Evolutionary conservation across 2,797 vertebrate species (phyloP).

Genomic region (Varecia variegata): DNA sequence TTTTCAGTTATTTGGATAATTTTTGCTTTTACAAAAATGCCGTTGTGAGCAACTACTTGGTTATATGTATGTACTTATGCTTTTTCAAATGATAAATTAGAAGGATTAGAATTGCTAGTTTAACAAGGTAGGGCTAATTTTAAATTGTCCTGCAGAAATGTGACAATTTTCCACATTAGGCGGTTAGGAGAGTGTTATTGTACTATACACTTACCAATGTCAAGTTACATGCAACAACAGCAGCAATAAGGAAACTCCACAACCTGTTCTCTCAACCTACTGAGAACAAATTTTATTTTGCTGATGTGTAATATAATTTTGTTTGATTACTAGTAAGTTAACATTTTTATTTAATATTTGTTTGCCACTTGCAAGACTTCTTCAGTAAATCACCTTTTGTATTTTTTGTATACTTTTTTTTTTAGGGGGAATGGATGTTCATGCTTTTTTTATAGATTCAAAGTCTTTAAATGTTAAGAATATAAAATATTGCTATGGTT

Average conservation of each 20-base stretch:
- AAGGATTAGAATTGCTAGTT: background rate
- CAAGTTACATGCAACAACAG: rapidly evolving
- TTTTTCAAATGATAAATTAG: background rate
- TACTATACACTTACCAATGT: rapidly evolving
- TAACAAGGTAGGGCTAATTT: background rate
- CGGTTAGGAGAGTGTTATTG: rapidly evolving
- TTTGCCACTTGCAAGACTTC: background rate
- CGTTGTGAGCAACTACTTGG: background rate
- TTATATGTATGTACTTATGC: background rate
- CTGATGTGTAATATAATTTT: background rate
- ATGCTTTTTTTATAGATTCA: background rate
- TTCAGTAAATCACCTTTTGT: background rate
- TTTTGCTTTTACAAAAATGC: constrained; percentile 55
- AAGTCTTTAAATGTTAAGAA: background rate
- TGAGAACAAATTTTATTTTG: background rate
- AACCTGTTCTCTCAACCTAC: rapidly evolving
- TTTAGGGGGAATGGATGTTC: background rate
- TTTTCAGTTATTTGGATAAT: constrained; percentile 9
- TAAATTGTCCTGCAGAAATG: background rate
- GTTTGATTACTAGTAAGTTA: background rate
- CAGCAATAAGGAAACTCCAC: background rate
- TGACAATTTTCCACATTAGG: no score
- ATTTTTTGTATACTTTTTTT: background rate
- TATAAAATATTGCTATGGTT: background rate
- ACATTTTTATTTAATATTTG: background rate